phyloP scores from a whole-genome alignment of 2,113 vertebrate species.

The Mohoua ochrocephala region DNA sequence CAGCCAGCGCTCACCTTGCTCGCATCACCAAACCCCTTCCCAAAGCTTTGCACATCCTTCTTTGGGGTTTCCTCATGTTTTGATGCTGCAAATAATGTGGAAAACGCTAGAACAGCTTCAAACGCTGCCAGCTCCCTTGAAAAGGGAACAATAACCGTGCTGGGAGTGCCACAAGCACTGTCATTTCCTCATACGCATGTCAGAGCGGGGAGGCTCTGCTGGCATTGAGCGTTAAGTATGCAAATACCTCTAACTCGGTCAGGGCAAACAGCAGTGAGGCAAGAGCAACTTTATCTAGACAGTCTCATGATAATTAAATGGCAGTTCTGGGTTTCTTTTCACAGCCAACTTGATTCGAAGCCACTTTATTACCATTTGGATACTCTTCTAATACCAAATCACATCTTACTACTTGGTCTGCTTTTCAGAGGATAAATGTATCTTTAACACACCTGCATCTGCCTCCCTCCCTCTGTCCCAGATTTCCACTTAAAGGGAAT shows the following conservation, averaged over 20 bases:
- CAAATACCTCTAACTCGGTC: background rate
- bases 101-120: background rate
- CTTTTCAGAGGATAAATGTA: background rate
- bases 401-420: background rate
- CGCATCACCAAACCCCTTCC: rapidly evolving
- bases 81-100: background rate
- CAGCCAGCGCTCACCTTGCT: background rate
- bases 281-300: background rate
- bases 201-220: rapidly evolving
- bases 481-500: slow-evolving; percentile 39
- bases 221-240: background rate
- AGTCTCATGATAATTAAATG: background rate
- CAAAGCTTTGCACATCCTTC: background rate
- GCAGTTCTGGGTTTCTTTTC: background rate
- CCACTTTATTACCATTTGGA: background rate
- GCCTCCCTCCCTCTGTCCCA: background rate
- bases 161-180: background rate
- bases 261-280: background rate
- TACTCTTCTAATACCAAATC: background rate
- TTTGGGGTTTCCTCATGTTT: background rate
- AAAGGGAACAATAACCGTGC: background rate
- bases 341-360: background rate
- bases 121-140: background rate
- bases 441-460: background rate
- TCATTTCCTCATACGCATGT: background rate